Evolutionary conservation across 2,797 vertebrate species (phyloP).

Genomic region (Ctenopoma multispine): DNA sequence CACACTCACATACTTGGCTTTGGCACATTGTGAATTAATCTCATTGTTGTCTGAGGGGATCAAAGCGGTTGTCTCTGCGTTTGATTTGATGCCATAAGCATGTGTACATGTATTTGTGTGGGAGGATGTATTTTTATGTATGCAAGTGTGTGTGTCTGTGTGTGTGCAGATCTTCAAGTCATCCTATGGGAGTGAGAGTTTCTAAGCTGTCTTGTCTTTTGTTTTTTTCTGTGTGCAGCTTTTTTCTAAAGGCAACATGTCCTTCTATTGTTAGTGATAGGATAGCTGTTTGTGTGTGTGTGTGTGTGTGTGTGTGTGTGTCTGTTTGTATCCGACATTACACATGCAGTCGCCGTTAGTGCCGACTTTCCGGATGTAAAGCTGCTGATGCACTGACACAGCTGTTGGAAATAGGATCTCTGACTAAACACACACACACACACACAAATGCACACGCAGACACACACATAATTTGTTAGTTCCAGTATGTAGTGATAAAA

Average conservation of each 20-base stretch:
- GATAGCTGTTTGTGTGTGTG: constrained; percentile 6
- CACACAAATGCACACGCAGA: constrained; percentile 1
- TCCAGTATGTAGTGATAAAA: constrained; percentile 52
- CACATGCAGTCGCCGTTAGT: constrained; percentile 29
- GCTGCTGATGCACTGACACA: constrained; percentile 52
- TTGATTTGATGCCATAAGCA: constrained; percentile 59
- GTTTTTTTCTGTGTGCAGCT: constrained; percentile 38
- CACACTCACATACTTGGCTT: constrained; percentile 26
- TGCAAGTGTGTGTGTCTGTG: constrained; percentile 10
- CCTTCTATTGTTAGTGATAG: constrained; percentile 37
- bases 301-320: constrained; percentile 1
- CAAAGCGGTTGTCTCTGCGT: constrained; percentile 61
- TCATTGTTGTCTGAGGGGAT: constrained; percentile 70
- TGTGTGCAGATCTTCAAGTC: constrained; percentile 34
- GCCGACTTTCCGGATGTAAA: constrained; percentile 35
- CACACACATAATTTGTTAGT: constrained; percentile 40
- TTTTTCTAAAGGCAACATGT: constrained; percentile 40
- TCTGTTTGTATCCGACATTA: constrained; percentile 7
- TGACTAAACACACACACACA: constrained; percentile 16
- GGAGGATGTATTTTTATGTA: constrained; percentile 51
- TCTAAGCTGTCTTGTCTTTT: constrained; percentile 58
- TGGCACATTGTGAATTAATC: constrained; percentile 72
- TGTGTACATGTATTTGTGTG: constrained; percentile 60
- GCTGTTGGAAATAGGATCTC: constrained; percentile 61
- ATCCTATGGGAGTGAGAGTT: constrained; percentile 50